Evolutionary conservation across 2,113 vertebrate species (phyloP), one percentile per base, ranked within the genome.

Genomic region (Neodontobutis hainanensis): DNA sequence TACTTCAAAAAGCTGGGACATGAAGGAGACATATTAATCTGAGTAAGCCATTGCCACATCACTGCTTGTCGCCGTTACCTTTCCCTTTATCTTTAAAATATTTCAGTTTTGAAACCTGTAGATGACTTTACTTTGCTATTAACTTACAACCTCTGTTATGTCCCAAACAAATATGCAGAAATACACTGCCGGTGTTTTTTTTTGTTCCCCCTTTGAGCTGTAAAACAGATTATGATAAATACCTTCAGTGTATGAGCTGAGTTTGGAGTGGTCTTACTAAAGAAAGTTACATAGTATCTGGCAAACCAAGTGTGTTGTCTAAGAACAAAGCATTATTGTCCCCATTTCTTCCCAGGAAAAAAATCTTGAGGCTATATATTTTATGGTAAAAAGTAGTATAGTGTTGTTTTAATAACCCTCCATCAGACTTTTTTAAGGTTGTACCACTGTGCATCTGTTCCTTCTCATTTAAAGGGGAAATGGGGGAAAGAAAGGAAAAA

Each of bases 1-100:
- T 79, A 86, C 75, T 89, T 89, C 80, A 88, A 81, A 87, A 85
- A 80, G 78, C 75, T 58, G 77, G 82, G 86, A 75, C 69, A 38
- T 66, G 74, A 80, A 85, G 87, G 86, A 87, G 77, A 88, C 88
- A 75, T 71, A 81, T 89, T 78, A 78, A 53, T 84, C 78, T 64
- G 75, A 66, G 75, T 49, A 77, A 73, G 73, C 78, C 75, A 75
- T 81, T 11, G 75, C 82, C 87, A 82, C 87, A 83, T 86, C 84
- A 75, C 73, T 55, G 65, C 65, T 9, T 19, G 43, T 9, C 65
- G 45, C 64, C 55, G 66, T 59, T 73, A 46, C 58, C 66, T 74
- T 73, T 66, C 55, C 70, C 65, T 81, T 72, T 77, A 59, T 71
- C 58, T 66, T 51, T 77, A 83, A 73, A 70, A 82, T 83, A 70